Evolutionary conservation across 1,140 invertebrate species (phyloP).

Genomic region (Leptopilina clavipes): DNA sequence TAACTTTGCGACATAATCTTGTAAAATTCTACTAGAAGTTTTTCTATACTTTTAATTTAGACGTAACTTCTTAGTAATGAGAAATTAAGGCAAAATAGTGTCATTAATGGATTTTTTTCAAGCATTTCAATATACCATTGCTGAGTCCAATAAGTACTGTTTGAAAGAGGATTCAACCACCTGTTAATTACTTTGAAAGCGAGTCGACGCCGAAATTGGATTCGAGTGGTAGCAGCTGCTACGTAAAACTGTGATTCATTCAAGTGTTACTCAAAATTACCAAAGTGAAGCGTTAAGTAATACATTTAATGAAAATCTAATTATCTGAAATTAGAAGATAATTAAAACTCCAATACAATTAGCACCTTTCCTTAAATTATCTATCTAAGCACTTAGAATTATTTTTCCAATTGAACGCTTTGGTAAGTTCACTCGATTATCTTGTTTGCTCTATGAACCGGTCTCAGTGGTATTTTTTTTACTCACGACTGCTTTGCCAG

Average conservation of each 20-base stretch:
- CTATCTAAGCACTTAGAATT: not conserved
- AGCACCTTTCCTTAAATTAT: not conserved
- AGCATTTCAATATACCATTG: not conserved
- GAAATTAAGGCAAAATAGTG: not conserved
- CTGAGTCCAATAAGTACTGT: slow-evolving; percentile 4
- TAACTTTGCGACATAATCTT: too few relatives aligned
- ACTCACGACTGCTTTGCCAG: too few relatives aligned
- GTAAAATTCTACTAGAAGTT: too few relatives aligned
- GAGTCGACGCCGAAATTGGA: slow-evolving; percentile 5
- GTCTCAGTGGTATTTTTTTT: too few relatives aligned
- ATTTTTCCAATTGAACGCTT: too few relatives aligned
- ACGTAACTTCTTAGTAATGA: not conserved
- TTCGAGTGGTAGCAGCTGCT: slow-evolving; percentile 16
- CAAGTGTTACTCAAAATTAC: slow-evolving; percentile 15
- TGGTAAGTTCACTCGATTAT: too few relatives aligned
- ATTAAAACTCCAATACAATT: not conserved
- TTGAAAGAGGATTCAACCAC: slow-evolving; percentile 22
- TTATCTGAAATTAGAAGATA: not conserved
- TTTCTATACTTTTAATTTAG: not conserved
- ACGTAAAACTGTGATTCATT: slow-evolving; percentile 7
- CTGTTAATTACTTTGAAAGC: slow-evolving; percentile 33
- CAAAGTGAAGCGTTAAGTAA: not conserved
- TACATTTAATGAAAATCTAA: slow-evolving; percentile 1
- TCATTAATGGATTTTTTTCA: not conserved
- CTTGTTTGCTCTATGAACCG: too few relatives aligned